These are phyloP conservation scores for Corythornis madagascariensis DNA, from an alignment of 2,113 vertebrate species.

Conservation along the genomic window DNA sequence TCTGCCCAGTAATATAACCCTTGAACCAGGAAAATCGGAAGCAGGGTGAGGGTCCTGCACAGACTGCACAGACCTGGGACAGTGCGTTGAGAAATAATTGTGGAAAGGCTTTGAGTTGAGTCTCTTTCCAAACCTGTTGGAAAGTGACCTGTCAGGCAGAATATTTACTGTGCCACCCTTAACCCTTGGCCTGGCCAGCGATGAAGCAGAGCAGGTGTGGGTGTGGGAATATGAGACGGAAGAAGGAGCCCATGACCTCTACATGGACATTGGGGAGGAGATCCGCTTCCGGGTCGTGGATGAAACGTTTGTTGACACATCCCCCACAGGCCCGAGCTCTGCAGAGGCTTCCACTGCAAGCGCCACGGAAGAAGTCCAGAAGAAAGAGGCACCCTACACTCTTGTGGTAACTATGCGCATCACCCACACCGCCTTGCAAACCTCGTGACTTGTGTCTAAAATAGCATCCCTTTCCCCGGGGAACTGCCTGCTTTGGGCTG, in stretches of 20 bases:
- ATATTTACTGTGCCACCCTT: slow-evolving; percentile 57
- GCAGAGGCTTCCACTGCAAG: slow-evolving; percentile 71
- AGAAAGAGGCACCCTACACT: slow-evolving; percentile 92
- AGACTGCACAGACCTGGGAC: not conserved
- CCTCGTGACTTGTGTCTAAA: not conserved
- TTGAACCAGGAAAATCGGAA: not conserved
- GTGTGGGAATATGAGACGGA: slow-evolving; percentile 98
- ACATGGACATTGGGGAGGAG: slow-evolving; percentile 97
- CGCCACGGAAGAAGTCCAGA: slow-evolving; percentile 77
- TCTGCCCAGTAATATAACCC: not conserved
- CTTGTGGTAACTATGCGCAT: slow-evolving; percentile 81
- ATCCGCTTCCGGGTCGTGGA: slow-evolving; percentile 93
- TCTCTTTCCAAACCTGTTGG: not conserved
- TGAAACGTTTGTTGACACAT: slow-evolving; percentile 92
- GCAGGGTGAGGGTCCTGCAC: accelerated
- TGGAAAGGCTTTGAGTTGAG: not conserved
- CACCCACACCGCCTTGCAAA: not conserved
- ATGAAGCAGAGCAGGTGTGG: slow-evolving; percentile 97
- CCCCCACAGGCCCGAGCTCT: slow-evolving; percentile 87
- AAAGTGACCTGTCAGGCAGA: not conserved
- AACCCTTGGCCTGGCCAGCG: slow-evolving; percentile 76
- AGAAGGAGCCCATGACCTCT: slow-evolving; percentile 96
- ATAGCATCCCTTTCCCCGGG: not conserved
- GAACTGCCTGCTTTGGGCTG: not conserved
- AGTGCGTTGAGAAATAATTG: not conserved